phyloP scores from a whole-genome alignment of 2,797 vertebrate species.

The Carapus acus region DNA sequence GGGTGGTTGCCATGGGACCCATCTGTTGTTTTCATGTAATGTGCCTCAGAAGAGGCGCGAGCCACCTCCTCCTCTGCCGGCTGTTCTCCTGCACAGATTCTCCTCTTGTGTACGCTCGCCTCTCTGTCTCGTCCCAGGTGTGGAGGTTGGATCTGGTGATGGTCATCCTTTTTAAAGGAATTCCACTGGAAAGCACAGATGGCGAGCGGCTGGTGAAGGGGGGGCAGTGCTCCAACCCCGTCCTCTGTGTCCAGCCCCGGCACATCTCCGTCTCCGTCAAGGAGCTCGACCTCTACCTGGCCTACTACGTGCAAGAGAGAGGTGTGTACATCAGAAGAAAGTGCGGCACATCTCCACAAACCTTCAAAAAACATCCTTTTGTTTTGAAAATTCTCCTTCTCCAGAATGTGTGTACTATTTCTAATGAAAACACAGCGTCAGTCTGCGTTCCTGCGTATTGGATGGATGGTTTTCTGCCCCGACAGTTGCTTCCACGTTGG shows the following conservation, averaged over 20 bases:
- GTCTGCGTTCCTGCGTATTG: no score
- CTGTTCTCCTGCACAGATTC: not conserved
- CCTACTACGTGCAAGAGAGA: constrained; percentile 93
- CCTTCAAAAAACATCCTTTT: no score
- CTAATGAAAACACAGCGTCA: no score
- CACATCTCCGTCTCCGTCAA: constrained; percentile 97
- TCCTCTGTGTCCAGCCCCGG: constrained; percentile 94
- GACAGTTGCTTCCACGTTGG: no score
- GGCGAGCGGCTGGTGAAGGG: constrained; percentile 94
- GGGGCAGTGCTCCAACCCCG: constrained; percentile 85
- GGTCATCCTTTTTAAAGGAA: constrained; percentile 99
- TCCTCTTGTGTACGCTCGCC: not conserved
- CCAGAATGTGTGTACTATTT: no score
- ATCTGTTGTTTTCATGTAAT: no score
- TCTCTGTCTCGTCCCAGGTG: constrained; percentile 60
- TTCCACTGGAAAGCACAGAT: constrained; percentile 96
- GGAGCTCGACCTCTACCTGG: constrained; percentile 97
- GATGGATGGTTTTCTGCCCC: no score
- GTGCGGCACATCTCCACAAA: no score
- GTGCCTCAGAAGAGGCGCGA: no score
- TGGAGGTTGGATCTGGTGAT: constrained; percentile 97
- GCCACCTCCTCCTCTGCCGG: not conserved
- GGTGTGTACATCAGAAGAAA: constrained; percentile 69
- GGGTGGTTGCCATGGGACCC: no score
- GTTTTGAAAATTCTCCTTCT: no score